A percentile compares a stretch with the other conserved stretches of the same genome.
Evolutionary conservation across 2,797 vertebrate species (phyloP).

Genomic region (Pyrrhura leucotis): DNA sequence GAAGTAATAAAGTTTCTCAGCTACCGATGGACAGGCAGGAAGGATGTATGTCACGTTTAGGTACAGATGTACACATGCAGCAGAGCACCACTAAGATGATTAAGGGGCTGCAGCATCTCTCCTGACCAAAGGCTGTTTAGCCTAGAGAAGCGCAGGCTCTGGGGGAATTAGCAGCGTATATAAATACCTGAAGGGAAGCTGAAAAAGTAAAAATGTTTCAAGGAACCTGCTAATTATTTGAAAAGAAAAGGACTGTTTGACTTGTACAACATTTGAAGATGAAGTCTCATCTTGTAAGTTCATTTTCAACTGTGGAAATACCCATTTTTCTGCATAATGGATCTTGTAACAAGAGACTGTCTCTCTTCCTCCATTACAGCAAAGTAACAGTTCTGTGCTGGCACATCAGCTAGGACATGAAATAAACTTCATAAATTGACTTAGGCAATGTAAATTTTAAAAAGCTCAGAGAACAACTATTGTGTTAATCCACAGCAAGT

Average conservation of each 20-base stretch:
- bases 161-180: neutral
- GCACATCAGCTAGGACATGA: neutral
- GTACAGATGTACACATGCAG: neutral
- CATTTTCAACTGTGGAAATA: neutral
- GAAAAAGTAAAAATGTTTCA: neutral
- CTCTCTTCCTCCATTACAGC: neutral
- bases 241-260: neutral
- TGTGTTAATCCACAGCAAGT: neutral
- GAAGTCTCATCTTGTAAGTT: neutral
- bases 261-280: neutral
- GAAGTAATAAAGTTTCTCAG: neutral
- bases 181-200: neutral
- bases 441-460: neutral
- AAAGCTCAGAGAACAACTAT: neutral
- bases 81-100: neutral
- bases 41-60: neutral
- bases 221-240: neutral
- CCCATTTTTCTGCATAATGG: neutral
- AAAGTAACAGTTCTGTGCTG: neutral
- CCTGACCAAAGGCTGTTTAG: neutral
- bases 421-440: neutral
- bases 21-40: neutral
- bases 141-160: neutral
- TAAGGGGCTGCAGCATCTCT: neutral
- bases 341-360: neutral